Evolutionary conservation across 2,113 vertebrate species (phyloP), one percentile per base, ranked within the genome.

Genomic region (Trochalopteron elliotii): DNA sequence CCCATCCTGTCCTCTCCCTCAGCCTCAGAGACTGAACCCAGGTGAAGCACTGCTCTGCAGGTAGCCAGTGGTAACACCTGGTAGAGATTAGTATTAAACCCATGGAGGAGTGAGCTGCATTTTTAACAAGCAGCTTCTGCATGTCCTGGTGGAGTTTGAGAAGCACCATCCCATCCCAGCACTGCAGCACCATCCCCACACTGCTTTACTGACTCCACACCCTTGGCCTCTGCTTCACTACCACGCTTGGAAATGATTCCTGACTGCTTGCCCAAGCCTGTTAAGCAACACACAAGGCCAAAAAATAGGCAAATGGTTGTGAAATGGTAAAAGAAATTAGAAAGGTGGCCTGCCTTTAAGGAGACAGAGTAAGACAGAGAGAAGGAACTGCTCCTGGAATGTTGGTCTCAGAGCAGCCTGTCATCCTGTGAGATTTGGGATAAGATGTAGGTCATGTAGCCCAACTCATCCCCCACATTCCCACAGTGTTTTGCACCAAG

Each of bases 1-100:
- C 67, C 42, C 89, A 61, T 91, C 85, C 71, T 88, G 31, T 90
- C 52, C 87, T 90, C 39, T 69, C 92, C 87, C 95, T 96, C 92
- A 89, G 88, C 92, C 85, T 96, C 89, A 94, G 64, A 91, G 83
- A 76, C 92, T 97, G 96, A 96, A 87, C 83, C 83, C 91, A 97
- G 96, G 91, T 96, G 97, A 97, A 97, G 50, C 53, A 42, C 89
- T 97, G 90, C 89, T 96, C 42, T 85, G 63, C 89, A 96, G 91
- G 81, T 95, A 94, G 96, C 90, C 94, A 95, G 94, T 84, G 83
- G 82, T 97, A 97, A 96, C 61, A 72, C 64, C 21, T 86, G 27
- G 35, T 96, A 93, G 81, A 60, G 44, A 90, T 89, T 84, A 92
- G 64, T 33, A 93, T 92, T 89, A 87, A 94, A 93, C 77, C 68